A percentile compares a stretch with the other conserved stretches of the same genome.
Evolutionary conservation across 2,113 vertebrate species (phyloP).

Genomic region (Lagopus leucura): DNA sequence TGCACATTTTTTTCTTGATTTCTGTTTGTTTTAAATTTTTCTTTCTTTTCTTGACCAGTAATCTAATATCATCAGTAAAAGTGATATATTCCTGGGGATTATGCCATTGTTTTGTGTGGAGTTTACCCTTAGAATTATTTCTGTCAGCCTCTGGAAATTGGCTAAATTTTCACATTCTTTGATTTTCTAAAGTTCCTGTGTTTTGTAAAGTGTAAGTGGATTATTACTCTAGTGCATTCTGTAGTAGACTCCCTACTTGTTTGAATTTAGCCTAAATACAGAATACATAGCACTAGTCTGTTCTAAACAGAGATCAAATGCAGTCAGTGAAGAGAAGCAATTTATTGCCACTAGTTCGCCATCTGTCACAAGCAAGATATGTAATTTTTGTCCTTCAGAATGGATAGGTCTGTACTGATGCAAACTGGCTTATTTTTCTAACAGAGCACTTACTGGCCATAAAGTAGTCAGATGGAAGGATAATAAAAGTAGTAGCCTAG

Average conservation of each 20-base stretch:
- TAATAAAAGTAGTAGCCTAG: background rate
- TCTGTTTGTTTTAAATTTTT: background rate
- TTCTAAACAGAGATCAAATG: background rate
- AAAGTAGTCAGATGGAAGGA: background rate
- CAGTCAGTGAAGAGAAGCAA: background rate
- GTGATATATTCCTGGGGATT: background rate
- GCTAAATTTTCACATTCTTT: background rate
- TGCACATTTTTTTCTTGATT: background rate
- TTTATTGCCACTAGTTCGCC: background rate
- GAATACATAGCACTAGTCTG: background rate
- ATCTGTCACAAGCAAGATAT: background rate
- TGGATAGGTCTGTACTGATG: accelerated
- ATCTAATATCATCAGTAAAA: background rate
- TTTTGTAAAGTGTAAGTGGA: background rate
- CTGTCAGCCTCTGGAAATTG: background rate
- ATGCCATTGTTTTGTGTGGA: background rate
- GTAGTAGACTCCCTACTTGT: background rate
- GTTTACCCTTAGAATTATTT: background rate
- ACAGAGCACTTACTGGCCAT: background rate
- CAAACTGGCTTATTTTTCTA: background rate
- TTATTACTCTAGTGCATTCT: background rate
- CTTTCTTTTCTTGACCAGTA: background rate
- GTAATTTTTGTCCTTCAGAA: background rate
- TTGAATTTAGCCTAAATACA: background rate
- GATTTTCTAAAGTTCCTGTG: background rate